phyloP scores from a whole-genome alignment of 2,888 invertebrate species.

The Tinea trinotella region DNA sequence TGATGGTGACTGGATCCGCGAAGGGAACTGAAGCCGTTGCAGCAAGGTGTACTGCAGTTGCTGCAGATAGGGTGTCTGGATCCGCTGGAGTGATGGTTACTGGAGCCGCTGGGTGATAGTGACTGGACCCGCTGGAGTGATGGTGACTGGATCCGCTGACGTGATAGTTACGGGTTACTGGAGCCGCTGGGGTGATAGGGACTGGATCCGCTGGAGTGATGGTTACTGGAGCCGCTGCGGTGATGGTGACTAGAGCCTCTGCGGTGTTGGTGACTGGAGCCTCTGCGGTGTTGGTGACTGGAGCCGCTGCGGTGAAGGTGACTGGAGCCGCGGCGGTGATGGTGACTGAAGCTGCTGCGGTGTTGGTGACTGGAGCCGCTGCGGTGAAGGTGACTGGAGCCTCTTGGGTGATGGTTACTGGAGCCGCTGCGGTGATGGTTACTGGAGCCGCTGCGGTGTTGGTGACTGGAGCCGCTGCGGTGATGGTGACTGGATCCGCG shows the following conservation, averaged over 20 bases:
- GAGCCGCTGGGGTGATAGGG: background rate
- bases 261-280: background rate
- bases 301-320: background rate
- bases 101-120: too few relatives aligned
- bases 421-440: background rate
- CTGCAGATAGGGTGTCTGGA: too few relatives aligned
- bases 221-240: background rate
- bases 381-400: background rate
- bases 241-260: background rate
- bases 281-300: constrained; percentile 8
- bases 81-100: too few relatives aligned
- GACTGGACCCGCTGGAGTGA: background rate
- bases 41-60: background rate
- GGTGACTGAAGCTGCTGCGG: too few relatives aligned
- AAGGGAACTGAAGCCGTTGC: background rate
- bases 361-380: too few relatives aligned
- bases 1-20: background rate
- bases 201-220: background rate
- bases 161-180: background rate
- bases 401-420: background rate
- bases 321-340: background rate
- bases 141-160: background rate
- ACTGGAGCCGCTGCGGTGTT: background rate
- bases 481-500: background rate
- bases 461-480: background rate